These are phyloP conservation scores for Rugalucina vietnamica DNA, from an alignment of 2,888 invertebrate species.

Conservation along the genomic window DNA sequence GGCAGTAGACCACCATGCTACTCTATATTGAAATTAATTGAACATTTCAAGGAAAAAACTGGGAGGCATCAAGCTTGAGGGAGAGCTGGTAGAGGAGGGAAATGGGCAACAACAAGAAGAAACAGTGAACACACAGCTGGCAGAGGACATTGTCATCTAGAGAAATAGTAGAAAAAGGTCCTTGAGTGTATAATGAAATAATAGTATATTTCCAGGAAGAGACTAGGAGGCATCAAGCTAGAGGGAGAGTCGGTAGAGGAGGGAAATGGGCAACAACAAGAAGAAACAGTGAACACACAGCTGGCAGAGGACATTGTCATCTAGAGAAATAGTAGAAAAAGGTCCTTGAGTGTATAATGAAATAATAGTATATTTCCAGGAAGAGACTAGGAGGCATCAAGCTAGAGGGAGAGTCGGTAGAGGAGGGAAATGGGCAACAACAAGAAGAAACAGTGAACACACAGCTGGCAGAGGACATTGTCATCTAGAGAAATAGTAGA, in stretches of 20 bases:
- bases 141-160: constrained; percentile 70
- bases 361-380: no score
- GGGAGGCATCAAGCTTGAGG: constrained; percentile 75
- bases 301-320: constrained; percentile 68
- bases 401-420: constrained; percentile 60
- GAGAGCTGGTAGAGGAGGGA: constrained; percentile 49
- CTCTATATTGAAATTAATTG: no score
- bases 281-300: constrained; percentile 62
- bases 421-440: constrained; percentile 45
- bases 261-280: constrained; percentile 51
- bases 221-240: constrained; percentile 76
- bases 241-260: constrained; percentile 56
- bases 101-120: constrained; percentile 54
- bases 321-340: constrained; percentile 74
- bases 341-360: no score
- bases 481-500: constrained; percentile 70
- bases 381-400: constrained; percentile 77
- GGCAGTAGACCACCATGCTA: no score
- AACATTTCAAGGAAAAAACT: constrained; percentile 78
- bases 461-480: constrained; percentile 70
- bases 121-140: constrained; percentile 64
- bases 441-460: constrained; percentile 61
- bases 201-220: constrained; percentile 72
- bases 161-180: constrained; percentile 74
- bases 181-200: no score